These are phyloP conservation scores for Netelia melanura DNA, from an alignment of 2,888 invertebrate species.

Conservation along the genomic window DNA sequence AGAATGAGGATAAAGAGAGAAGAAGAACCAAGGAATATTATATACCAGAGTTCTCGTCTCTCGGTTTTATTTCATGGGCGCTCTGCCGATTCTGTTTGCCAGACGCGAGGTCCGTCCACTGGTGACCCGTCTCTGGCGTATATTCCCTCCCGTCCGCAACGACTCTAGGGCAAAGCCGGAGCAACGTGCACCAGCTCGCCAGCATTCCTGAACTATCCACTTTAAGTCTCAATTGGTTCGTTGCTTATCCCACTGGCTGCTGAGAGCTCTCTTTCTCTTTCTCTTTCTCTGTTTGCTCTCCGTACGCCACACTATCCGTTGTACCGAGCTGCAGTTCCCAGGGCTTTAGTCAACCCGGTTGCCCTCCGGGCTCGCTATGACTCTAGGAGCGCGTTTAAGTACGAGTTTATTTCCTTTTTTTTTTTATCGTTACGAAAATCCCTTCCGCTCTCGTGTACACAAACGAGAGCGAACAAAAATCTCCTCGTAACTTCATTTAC, in stretches of 20 bases:
- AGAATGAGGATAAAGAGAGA: not conserved
- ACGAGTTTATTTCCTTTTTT: slow-evolving; percentile 49
- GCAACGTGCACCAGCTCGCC: not conserved
- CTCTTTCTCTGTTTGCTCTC: slow-evolving; percentile 7
- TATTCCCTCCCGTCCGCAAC: slow-evolving; percentile 27
- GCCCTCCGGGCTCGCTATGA: slow-evolving; percentile 59
- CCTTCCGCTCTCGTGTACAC: slow-evolving; percentile 1
- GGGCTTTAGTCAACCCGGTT: slow-evolving; percentile 60
- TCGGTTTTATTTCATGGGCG: slow-evolving; percentile 23
- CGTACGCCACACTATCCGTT: slow-evolving; percentile 37
- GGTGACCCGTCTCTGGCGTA: slow-evolving; percentile 50
- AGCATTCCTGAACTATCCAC: slow-evolving; percentile 69
- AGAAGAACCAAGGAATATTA: slow-evolving; percentile 49
- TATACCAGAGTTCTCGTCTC: slow-evolving; percentile 1
- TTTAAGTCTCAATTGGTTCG: slow-evolving; percentile 70
- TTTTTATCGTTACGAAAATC: slow-evolving; percentile 54
- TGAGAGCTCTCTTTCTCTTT: slow-evolving; percentile 11
- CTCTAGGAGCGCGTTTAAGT: slow-evolving; percentile 63
- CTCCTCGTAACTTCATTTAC: slow-evolving; percentile 21
- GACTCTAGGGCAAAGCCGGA: slow-evolving; percentile 34
- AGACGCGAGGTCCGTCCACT: slow-evolving; percentile 50
- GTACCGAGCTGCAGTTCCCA: slow-evolving; percentile 48
- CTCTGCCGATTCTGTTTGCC: slow-evolving; percentile 4
- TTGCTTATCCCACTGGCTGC: slow-evolving; percentile 62
- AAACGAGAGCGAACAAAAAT: slow-evolving; percentile 21